Conservation (phyloP, 2,797 vertebrate species). For the Xerus rutilus region DNA sequence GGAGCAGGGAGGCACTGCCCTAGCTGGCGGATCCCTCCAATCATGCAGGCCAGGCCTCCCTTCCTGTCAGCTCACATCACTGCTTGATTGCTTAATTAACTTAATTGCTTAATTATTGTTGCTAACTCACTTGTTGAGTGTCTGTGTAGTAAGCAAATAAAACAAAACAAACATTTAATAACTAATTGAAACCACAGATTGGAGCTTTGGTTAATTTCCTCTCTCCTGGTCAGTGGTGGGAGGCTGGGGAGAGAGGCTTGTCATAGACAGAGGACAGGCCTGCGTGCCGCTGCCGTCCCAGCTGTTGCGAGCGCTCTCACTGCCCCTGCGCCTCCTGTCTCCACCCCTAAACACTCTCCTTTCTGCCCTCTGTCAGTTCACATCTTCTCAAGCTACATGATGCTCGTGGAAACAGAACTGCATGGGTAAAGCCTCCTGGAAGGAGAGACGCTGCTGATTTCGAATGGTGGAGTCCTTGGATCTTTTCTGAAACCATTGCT, state of each 20-base stretch:
- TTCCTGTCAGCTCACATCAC: not conserved
- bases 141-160: constrained; percentile 50
- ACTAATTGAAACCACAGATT: not conserved
- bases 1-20: not conserved
- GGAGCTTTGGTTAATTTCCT: not conserved
- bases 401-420: not conserved
- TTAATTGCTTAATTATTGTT: constrained; percentile 65
- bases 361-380: not conserved
- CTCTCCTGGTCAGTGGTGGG: not conserved
- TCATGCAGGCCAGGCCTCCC: not conserved
- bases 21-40: not conserved
- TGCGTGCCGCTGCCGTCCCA: fast-evolving
- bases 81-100: constrained; percentile 53
- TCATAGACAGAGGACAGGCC: not conserved
- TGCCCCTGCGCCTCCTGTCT: not conserved
- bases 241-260: not conserved
- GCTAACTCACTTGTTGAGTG: constrained; percentile 41
- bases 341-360: not conserved
- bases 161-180: constrained; percentile 28
- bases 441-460: not conserved
- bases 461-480: not conserved
- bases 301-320: not conserved
- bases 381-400: not conserved
- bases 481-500: not conserved
- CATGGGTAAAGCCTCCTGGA: not conserved